These are phyloP conservation scores for Mechanitis messenoides DNA, from an alignment of 2,888 invertebrate genomes.

Conservation along the genomic window DNA sequence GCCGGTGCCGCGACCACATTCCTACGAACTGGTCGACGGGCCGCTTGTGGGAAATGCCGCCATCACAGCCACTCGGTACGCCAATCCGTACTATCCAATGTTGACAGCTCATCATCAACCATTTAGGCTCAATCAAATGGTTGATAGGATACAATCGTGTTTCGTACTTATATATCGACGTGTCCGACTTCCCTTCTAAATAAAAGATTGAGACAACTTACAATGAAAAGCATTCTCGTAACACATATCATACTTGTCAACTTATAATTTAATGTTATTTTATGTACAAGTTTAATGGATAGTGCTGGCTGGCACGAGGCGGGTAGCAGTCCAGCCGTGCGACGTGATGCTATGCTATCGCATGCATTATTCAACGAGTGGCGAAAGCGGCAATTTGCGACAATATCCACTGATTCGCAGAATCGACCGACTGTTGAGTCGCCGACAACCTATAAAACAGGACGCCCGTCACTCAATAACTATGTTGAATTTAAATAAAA, in stretches of 20 bases:
- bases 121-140: conserved; percentile 36
- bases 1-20: conserved; percentile 75
- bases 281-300: not conserved
- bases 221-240: no score
- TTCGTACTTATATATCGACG: no score
- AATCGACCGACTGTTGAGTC: conserved; percentile 63
- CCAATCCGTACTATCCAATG: conserved; percentile 51
- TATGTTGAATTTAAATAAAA: conserved; percentile 66
- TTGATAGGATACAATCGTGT: no score
- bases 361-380: conserved; percentile 74
- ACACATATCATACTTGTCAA: not conserved
- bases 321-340: conserved; percentile 33
- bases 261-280: not conserved
- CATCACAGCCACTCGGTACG: conserved; percentile 54
- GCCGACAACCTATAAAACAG: conserved; percentile 70
- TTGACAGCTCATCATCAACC: conserved; percentile 37
- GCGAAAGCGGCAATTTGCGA: conserved; percentile 77
- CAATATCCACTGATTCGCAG: conserved; percentile 74
- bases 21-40: conserved; percentile 74
- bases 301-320: conserved; percentile 26
- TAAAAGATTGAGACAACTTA: no score
- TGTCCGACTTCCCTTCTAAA: no score
- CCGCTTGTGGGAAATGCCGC: conserved; percentile 76
- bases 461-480: conserved; percentile 69
- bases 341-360: conserved; percentile 73